Evolutionary conservation across 2,113 vertebrate genomes (phyloP).

Genomic region (Psophia crepitans): DNA sequence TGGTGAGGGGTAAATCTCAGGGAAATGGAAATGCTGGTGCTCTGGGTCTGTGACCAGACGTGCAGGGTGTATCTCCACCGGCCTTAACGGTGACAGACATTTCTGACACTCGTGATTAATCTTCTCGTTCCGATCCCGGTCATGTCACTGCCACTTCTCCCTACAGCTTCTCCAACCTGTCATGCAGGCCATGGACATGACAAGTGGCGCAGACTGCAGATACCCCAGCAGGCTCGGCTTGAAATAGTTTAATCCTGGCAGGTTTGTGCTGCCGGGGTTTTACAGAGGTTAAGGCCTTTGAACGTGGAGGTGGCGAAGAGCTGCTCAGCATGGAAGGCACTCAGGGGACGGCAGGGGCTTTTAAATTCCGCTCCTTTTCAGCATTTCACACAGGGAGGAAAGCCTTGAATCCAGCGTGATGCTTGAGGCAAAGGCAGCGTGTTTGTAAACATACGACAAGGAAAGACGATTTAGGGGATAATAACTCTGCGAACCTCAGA

Average conservation of each 20-base stretch:
- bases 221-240: not conserved
- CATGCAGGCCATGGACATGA: not conserved
- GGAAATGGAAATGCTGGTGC: not conserved
- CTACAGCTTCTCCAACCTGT: not conserved
- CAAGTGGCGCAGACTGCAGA: not conserved
- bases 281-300: not conserved
- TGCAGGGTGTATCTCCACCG: not conserved
- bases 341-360: conserved; percentile 13
- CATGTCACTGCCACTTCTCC: not conserved
- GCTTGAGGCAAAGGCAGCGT: not conserved
- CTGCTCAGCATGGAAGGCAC: not conserved
- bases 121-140: not conserved
- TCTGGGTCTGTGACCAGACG: not conserved
- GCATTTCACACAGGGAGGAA: not conserved
- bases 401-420: not conserved
- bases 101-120: not conserved
- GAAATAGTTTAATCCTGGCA: not conserved
- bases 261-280: not conserved
- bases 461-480: not conserved
- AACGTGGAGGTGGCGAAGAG: not conserved
- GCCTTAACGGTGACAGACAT: not conserved
- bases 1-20: not conserved
- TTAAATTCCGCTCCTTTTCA: conserved; percentile 34
- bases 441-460: conserved; percentile 18
- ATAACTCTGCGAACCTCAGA: not conserved